Evolutionary conservation across 2,888 invertebrate species (phyloP), one percentile per base, ranked within the genome.

Genomic region (Chloromyia formosa): DNA sequence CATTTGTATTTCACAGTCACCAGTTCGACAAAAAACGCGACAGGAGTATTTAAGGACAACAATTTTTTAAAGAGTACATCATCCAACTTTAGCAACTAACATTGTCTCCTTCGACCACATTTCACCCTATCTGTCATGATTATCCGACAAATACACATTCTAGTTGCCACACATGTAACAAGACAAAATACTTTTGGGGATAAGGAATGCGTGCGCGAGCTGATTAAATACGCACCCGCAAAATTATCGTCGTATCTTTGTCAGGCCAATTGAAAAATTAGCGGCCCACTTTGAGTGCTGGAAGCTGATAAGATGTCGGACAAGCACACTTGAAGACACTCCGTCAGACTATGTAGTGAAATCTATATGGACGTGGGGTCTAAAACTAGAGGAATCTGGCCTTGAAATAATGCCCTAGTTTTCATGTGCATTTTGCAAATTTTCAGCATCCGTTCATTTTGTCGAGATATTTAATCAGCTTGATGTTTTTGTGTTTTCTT

Each of bases 191-290:
- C 7, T 35, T 35, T 35, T 35, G 3, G 27, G 58, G 60, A 27
- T 27, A 60, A 23, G 62, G 45, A 66, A 49, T 66, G 49, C 66
- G 66, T 66, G 66, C 66, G 49, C 49, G 49, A 66, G 23, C 14
- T 49, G 49, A 45, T 66, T 49, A 66, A 49, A 18, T 66, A 66
- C 66, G 45, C 66, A 45, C 49, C 66, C 66, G 66, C 49, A 66
- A 66, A 66, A 22, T 22, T 66, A 66, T 66, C 49, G 20, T 66
- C 20, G 16, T 35, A 49, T 49, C 18, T 66, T 22, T 35, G 18
- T 49, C 23, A 66, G 49, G 49, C 45, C 66, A 66, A 66, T 66
- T 66, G 66, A 42, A 66, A 66, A 66, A 66, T 66, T 66, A 66
- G 35, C 9, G 16, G 62, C 40, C 40, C 45, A 66, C 10, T 45